Conservation (phyloP, 2,888 invertebrate species). For the Mongoloraphidia duomilia region DNA sequence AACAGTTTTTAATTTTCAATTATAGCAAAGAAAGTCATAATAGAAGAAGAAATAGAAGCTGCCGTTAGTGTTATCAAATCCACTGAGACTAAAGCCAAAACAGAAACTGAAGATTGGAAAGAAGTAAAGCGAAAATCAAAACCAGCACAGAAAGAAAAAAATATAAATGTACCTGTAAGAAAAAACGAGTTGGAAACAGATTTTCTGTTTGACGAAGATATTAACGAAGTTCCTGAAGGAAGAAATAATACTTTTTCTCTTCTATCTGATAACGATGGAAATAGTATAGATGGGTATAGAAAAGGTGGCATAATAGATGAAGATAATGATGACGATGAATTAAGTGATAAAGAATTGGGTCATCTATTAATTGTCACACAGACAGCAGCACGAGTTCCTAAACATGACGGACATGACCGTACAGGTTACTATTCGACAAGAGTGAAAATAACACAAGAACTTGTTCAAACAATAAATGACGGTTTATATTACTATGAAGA, state of each 20-base stretch:
- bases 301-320: too few relatives aligned
- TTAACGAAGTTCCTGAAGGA: conserved; percentile 65
- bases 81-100: background rate
- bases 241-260: conserved; percentile 64
- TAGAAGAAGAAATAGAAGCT: conserved; percentile 3
- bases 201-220: conserved; percentile 95
- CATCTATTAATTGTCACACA: conserved; percentile 93
- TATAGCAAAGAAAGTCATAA: background rate
- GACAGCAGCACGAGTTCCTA: conserved; percentile 41
- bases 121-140: conserved; percentile 32
- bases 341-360: conserved; percentile 85
- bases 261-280: too few relatives aligned
- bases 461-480: conserved; percentile 91
- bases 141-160: conserved; percentile 17
- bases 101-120: conserved; percentile 35
- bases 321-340: conserved; percentile 76
- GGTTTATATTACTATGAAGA: conserved; percentile 95
- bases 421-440: conserved; percentile 81
- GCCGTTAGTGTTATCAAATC: background rate
- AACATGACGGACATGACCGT: conserved; percentile 81
- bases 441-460: conserved; percentile 87
- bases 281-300: too few relatives aligned
- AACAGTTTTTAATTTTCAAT: background rate
- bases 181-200: conserved; percentile 57
- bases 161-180: conserved; percentile 17